Percentiles rank a stretch among this genome's conserved stretches.
Evolutionary conservation across 92 coral and sea anemone species (phyloP).

Genomic region (Metridium senile): DNA sequence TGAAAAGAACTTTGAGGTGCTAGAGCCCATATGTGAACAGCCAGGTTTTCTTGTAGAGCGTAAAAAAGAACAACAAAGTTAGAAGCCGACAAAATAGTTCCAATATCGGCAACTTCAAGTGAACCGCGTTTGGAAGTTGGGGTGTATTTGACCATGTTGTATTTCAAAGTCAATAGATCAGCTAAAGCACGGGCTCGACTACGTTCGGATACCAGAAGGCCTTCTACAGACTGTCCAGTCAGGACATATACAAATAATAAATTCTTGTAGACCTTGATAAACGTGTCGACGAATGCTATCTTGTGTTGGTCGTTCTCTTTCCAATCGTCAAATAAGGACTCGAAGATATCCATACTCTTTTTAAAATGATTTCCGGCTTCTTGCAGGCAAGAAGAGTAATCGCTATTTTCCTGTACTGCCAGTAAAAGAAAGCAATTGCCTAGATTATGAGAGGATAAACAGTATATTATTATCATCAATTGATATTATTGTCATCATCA

Average conservation of each 20-base stretch:
- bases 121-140: neutral
- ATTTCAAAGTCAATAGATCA: constrained; percentile 3
- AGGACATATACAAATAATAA: constrained; percentile 6
- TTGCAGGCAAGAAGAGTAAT: neutral
- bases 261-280: neutral
- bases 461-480: no score
- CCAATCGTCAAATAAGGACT: constrained; percentile 18
- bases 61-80: constrained; percentile 7
- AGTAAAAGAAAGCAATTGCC: neutral
- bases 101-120: neutral
- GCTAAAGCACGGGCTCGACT: constrained; percentile 34
- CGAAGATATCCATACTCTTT: constrained; percentile 10
- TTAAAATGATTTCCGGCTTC: constrained; percentile 14
- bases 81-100: neutral
- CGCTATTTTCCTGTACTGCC: constrained; percentile 13
- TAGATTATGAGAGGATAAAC: neutral
- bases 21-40: neutral
- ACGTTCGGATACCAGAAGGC: constrained; percentile 34
- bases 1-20: neutral
- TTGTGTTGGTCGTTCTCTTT: constrained; percentile 20
- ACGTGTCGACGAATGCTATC: constrained; percentile 20
- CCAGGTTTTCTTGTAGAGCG: neutral
- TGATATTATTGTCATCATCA: no score
- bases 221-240: constrained; percentile 25
- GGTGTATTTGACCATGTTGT: neutral